Evolutionary conservation across 2,888 invertebrate species (phyloP).

Genomic region (Catocala sponsa): DNA sequence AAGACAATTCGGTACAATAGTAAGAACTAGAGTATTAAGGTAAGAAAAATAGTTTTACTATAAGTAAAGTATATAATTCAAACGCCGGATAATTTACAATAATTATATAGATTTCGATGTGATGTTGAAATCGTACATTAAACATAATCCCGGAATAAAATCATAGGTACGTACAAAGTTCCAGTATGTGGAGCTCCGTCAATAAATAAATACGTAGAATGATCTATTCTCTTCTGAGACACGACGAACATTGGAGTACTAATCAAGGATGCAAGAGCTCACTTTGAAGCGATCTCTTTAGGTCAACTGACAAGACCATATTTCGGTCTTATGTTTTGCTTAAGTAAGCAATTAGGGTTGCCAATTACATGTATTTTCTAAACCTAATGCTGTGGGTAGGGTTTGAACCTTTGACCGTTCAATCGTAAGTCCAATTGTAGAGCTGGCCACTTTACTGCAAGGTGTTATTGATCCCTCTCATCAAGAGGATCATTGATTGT

Average conservation of each 20-base stretch:
- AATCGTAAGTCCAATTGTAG: too few relatives aligned
- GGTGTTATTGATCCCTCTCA: too few relatives aligned
- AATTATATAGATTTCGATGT: constrained; percentile 44
- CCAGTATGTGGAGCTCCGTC: not conserved
- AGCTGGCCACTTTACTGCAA: too few relatives aligned
- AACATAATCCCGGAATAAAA: constrained; percentile 14
- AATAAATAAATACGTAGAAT: constrained; percentile 9
- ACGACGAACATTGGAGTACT: not conserved
- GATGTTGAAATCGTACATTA: constrained; percentile 29
- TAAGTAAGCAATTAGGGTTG: too few relatives aligned
- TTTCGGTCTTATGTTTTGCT: too few relatives aligned
- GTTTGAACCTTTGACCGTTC: too few relatives aligned
- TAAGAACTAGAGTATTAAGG: constrained; percentile 36
- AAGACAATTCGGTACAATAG: constrained; percentile 31
- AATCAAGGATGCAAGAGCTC: too few relatives aligned
- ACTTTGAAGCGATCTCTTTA: not conserved
- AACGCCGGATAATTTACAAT: constrained; percentile 40
- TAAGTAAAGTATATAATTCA: constrained; percentile 30
- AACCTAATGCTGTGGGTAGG: too few relatives aligned
- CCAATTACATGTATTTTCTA: too few relatives aligned
- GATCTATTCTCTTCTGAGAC: not conserved
- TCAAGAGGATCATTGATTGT: too few relatives aligned
- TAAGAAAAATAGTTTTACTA: constrained; percentile 33
- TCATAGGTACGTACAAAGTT: constrained; percentile 1
- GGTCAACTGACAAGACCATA: not conserved